Percentiles rank a stretch among this genome's conserved stretches.
These are phyloP conservation scores for Chelon labrosus DNA, from an alignment of 2,797 vertebrate genomes.

Conservation along the genomic window DNA sequence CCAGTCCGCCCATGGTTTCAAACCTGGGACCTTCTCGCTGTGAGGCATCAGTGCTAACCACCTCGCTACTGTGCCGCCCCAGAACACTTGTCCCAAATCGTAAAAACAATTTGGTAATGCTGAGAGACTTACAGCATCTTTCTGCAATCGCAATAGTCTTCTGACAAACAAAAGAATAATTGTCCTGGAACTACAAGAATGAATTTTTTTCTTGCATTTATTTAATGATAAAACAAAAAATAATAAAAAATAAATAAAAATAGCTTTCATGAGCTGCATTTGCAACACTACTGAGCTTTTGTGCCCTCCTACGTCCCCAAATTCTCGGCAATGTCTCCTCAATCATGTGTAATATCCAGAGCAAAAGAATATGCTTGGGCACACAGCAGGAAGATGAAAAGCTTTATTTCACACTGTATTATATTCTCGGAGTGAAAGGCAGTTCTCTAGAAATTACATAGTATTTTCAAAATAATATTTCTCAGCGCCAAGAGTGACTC, in stretches of 20 bases:
- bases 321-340: not conserved
- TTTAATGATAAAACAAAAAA: no score
- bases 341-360: slow-evolving; percentile 5
- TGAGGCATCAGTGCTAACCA: no score
- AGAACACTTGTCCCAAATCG: no score
- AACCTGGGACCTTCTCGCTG: no score
- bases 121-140: not conserved
- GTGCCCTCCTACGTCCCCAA: not conserved
- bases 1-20: no score
- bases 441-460: slow-evolving; percentile 10
- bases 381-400: slow-evolving; percentile 14
- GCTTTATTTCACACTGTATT: not conserved
- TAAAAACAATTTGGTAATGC: no score
- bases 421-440: slow-evolving; percentile 16
- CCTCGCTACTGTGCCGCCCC: no score
- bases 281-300: not conserved
- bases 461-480: slow-evolving; percentile 19
- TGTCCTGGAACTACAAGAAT: no score
- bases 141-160: not conserved
- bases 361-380: slow-evolving; percentile 9
- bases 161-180: not conserved
- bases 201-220: no score
- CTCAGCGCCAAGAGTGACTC: slow-evolving; percentile 16
- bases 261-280: no score
- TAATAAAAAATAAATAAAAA: no score